Evolutionary conservation across 2,113 vertebrate genomes (phyloP).

Genomic region (Stigmatopora argus): DNA sequence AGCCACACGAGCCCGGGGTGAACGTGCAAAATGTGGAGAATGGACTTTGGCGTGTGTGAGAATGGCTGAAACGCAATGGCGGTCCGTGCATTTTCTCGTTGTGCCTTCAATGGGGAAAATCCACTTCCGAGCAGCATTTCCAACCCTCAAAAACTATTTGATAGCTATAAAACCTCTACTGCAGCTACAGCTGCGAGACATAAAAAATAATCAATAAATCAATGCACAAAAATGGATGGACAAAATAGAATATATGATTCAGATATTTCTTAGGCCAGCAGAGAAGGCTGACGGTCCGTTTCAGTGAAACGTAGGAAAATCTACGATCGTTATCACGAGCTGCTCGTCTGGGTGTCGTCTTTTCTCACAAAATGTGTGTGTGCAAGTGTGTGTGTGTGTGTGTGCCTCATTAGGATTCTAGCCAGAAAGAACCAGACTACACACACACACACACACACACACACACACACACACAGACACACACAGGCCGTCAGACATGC

Average conservation of each 20-base stretch:
- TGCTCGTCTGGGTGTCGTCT: slow-evolving; percentile 40
- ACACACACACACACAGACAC: slow-evolving; percentile 14
- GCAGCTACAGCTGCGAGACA: too few relatives aligned
- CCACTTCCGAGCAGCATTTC: too few relatives aligned
- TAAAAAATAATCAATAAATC: too few relatives aligned
- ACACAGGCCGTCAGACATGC: neutral
- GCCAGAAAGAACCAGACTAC: slow-evolving; percentile 48
- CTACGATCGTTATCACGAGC: slow-evolving; percentile 71
- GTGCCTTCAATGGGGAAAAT: too few relatives aligned
- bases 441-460: slow-evolving; percentile 26
- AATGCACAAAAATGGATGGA: too few relatives aligned
- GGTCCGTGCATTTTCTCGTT: too few relatives aligned
- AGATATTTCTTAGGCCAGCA: too few relatives aligned
- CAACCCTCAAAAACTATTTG: too few relatives aligned
- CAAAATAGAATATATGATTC: too few relatives aligned
- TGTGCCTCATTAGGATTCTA: slow-evolving; percentile 54
- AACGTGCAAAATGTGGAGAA: neutral
- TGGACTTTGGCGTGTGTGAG: neutral
- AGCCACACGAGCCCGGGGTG: too few relatives aligned
- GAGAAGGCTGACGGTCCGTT: too few relatives aligned
- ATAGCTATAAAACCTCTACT: too few relatives aligned
- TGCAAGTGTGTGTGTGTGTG: slow-evolving; percentile 25
- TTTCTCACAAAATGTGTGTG: slow-evolving; percentile 13
- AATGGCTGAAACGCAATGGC: slow-evolving; percentile 12
- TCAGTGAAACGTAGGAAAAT: slow-evolving; percentile 77